Base-by-base conservation (phyloP, 1,140 invertebrate species). In the Papilio dardanus region DNA sequence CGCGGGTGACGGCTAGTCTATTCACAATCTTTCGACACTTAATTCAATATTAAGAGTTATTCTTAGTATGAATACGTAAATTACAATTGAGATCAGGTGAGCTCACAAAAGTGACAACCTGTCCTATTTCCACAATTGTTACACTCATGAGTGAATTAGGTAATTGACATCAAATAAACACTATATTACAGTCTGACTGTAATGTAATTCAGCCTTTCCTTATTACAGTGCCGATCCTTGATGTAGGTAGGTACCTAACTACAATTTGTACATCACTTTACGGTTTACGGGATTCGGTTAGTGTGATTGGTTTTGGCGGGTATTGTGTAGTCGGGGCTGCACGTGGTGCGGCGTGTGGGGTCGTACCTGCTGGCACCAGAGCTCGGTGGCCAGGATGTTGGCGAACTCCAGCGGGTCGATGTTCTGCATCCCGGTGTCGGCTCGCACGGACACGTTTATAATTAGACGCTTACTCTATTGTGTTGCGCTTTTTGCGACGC, bases 361-460 rank as follows among this genome's bases (percentile, higher is more conserved):
- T 24, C 76, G 74, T 96, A 96, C 96, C 96, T 97, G 96, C 76
- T 93, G 92, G 93, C 95, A 96, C 92, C 96, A 96, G 90, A 97
- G 94, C 94, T 97, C 96, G 90, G 96, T 96, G 83, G 96, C 96
- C 81, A 97, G 94, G 91, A 97, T 96, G 92, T 95, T 96, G 76
- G 96, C 96, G 88, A 97, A 96, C 94, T 97, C 96, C 93, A 95
- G 95, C 81, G 96, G 95, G 94, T 97, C 96, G 93, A 97, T 96
- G 90, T 93, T 91, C 90, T 92, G 90, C 90, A 93, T 92, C 78
- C 87, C 82, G 76, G 74, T 81, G 81, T 76, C 83, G 83, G 83
- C 78, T 86, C 80, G 80, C 81, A 85, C 86, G 86, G 87, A 83
- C 87, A 88, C 90, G 90, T 86, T 91, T 93, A 93, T 88, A 89